Evolutionary conservation across 2,888 invertebrate genomes (phyloP), one percentile per base, ranked within the genome.

Genomic region (Epinotia ramella): DNA sequence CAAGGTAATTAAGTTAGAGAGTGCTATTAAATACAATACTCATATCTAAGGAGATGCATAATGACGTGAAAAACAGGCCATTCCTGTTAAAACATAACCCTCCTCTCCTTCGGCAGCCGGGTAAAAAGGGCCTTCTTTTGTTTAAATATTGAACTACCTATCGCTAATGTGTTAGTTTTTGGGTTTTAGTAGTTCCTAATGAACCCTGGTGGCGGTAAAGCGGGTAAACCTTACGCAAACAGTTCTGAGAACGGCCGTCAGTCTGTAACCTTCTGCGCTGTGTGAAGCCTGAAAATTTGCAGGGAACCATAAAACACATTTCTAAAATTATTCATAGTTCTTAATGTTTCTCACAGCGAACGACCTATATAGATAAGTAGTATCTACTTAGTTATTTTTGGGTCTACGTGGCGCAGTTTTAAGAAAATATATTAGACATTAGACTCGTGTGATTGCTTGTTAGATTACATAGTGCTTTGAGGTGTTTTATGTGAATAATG

Each of bases 191-290:
- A 20, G 7, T 56, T 57, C 60, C 76, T 13, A 33, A 28, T n/a
- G 67, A 72, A 72, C 76, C 72, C 72, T 90, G 88, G 83, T 87
- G 53, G n/a, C 53, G 81, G 87, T 28, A 40, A 49, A 87, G 88
- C 88, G 88, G 85, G 86, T 89, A 89, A 88, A 86, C 84, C 87
- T 83, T 84, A 77, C 78, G 78, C 88, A 89, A 91, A 91, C 91
- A 91, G 88, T 88, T 89, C 88, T 87, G 85, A 84, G 83, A 75
- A 79, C 82, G 85, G 87, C 83, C 83, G 81, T 78, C 86, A 86
- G 86, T 86, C 84, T 82, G 80, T 80, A 81, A 82, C 86, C 84
- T 78, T 79, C 74, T 86, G 85, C 85, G 87, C 80, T 80, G 80
- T 82, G 84, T 78, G 85, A 77, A 87, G 86, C 86, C 89, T 91